Conservation (phyloP, 2,113 vertebrate genomes). For the Ictalurus furcatus region DNA sequence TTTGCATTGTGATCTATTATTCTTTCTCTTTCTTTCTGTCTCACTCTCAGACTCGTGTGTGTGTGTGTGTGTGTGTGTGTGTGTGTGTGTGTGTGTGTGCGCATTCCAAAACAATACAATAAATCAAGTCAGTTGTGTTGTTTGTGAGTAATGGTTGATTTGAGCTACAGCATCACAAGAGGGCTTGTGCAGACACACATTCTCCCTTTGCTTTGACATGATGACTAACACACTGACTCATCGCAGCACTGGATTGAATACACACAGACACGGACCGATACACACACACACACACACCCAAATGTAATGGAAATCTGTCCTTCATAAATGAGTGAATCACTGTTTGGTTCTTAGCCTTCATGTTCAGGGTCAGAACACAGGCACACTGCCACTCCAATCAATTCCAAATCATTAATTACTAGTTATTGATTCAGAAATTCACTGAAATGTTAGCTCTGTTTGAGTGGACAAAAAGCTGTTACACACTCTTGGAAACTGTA, state of each 20-base stretch:
- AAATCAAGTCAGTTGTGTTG: background rate
- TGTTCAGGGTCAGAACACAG: slow-evolving; percentile 11
- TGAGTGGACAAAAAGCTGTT: background rate
- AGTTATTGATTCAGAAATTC: background rate
- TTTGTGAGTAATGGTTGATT: slow-evolving; percentile 9
- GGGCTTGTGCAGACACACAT: slow-evolving; percentile 18
- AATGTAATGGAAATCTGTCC: slow-evolving; percentile 42
- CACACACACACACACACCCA: background rate
- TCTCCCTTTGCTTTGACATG: slow-evolving; percentile 22
- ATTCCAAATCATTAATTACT: slow-evolving; percentile 31
- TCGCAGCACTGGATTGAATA: slow-evolving; percentile 17
- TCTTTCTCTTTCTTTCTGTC: background rate
- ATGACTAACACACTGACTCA: slow-evolving; percentile 56
- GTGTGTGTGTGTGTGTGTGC: background rate
- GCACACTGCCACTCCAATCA: background rate
- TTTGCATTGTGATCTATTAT: background rate
- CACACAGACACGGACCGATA: slow-evolving; percentile 15
- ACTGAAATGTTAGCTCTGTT: background rate
- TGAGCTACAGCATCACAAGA: slow-evolving; percentile 24
- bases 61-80: background rate
- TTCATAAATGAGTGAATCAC: slow-evolving; percentile 38
- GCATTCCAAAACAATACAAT: background rate
- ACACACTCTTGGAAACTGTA: background rate
- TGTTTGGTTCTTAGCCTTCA: slow-evolving; percentile 21
- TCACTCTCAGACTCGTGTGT: background rate